These are phyloP conservation scores for Drosophila erecta DNA, from an alignment of 1,140 invertebrate species.

Conservation along the genomic window DNA sequence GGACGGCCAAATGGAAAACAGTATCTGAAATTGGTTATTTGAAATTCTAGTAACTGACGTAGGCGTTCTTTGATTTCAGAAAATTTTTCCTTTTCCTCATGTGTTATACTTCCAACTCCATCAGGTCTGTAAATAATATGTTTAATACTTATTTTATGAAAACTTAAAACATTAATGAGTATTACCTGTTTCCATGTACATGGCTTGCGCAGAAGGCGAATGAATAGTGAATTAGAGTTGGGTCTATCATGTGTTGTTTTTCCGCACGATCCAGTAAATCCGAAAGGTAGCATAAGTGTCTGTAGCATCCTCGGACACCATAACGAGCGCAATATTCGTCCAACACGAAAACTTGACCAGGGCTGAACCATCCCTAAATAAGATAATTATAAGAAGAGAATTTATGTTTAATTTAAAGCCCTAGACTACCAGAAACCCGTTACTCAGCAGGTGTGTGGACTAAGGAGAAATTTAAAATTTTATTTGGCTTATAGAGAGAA, in stretches of 20 bases:
- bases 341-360: conserved; percentile 98
- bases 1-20: conserved; percentile 99
- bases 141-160: not conserved
- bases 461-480: too few species aligned
- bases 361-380: conserved; percentile 98
- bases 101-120: conserved; percentile 98
- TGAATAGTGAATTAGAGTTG: conserved; percentile 98
- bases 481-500: too few species aligned
- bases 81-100: conserved; percentile 99
- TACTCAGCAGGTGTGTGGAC: too few species aligned
- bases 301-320: conserved; percentile 97
- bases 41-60: conserved; percentile 96
- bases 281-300: conserved; percentile 98
- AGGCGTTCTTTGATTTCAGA: conserved; percentile 98
- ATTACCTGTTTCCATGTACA: conserved; percentile 94
- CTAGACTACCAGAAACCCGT: too few species aligned
- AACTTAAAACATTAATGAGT: not conserved
- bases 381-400: not conserved
- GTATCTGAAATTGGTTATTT: conserved; percentile 99
- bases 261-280: conserved; percentile 98
- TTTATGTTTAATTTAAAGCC: too few species aligned
- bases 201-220: conserved; percentile 99
- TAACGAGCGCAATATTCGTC: conserved; percentile 99
- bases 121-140: conserved; percentile 90
- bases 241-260: conserved; percentile 97